Percentiles rank a stretch among this genome's conserved stretches.
Evolutionary conservation across 2,113 vertebrate species (phyloP).

Genomic region (Myrmophylax atrothorax): DNA sequence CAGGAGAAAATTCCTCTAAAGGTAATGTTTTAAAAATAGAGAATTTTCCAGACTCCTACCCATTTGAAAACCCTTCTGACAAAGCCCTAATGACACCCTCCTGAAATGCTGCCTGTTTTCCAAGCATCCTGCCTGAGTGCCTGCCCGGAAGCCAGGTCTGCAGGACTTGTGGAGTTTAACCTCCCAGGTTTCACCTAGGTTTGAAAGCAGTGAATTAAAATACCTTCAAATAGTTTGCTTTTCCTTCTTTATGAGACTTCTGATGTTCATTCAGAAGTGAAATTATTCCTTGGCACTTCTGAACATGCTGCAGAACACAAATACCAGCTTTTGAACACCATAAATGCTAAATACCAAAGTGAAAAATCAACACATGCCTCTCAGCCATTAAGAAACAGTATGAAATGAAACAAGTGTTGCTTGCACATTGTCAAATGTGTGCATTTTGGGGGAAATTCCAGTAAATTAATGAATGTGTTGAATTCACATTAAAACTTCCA

Average conservation of each 20-base stretch:
- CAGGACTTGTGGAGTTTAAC: background rate
- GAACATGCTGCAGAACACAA: background rate
- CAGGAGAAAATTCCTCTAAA: background rate
- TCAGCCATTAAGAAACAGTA: background rate
- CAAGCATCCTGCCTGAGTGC: background rate
- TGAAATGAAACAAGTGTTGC: background rate
- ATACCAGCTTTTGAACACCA: background rate
- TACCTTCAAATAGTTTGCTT: background rate
- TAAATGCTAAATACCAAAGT: background rate
- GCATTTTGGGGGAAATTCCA: background rate
- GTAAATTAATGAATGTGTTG: slow-evolving; percentile 45
- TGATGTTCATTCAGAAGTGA: slow-evolving; percentile 10
- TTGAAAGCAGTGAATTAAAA: background rate
- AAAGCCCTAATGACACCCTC: background rate
- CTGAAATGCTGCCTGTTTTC: background rate
- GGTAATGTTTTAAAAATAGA: background rate
- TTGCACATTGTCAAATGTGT: background rate
- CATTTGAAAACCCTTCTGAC: background rate
- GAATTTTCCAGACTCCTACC: background rate
- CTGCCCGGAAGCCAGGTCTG: background rate
- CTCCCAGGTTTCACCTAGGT: background rate
- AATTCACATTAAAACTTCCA: slow-evolving; percentile 8
- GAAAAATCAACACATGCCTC: slow-evolving; percentile 11
- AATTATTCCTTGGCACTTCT: background rate
- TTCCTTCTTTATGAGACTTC: background rate